Conservation (phyloP, 2,113 vertebrate species). For the Mirza zaza region DNA sequence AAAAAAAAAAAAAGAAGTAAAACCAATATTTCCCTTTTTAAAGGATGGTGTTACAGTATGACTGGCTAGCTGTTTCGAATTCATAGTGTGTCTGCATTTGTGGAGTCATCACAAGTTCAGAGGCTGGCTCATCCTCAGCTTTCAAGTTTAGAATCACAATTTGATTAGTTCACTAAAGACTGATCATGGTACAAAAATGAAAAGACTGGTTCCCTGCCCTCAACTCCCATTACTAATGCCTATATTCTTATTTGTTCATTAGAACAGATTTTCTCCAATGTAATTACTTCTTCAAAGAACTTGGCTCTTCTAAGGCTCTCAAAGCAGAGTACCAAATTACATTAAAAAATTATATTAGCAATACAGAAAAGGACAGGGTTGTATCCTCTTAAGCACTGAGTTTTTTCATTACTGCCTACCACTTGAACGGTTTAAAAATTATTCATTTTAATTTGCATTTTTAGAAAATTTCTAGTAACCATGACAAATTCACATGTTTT, state of each 20-base stretch:
- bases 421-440: constrained; percentile 20
- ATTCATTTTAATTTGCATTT: neutral
- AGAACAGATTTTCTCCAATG: neutral
- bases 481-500: neutral
- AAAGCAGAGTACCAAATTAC: neutral
- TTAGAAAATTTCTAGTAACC: neutral
- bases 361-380: neutral
- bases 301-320: constrained; percentile 8
- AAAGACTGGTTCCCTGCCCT: neutral
- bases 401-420: constrained; percentile 21
- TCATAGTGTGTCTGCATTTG: neutral
- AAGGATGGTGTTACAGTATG: neutral
- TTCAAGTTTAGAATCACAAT: constrained; percentile 47
- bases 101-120: neutral
- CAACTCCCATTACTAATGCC: neutral
- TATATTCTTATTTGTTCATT: neutral
- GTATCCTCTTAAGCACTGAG: neutral
- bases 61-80: neutral
- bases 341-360: neutral
- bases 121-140: neutral
- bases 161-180: neutral
- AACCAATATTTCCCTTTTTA: neutral
- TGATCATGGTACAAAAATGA: neutral
- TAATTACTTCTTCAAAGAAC: constrained; percentile 27
- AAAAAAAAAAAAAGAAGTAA: no score